Percentiles rank a stretch among this genome's conserved stretches.
These are phyloP conservation scores for Nannospalax galili DNA, from an alignment of 2,113 vertebrate species.

Conservation along the genomic window DNA sequence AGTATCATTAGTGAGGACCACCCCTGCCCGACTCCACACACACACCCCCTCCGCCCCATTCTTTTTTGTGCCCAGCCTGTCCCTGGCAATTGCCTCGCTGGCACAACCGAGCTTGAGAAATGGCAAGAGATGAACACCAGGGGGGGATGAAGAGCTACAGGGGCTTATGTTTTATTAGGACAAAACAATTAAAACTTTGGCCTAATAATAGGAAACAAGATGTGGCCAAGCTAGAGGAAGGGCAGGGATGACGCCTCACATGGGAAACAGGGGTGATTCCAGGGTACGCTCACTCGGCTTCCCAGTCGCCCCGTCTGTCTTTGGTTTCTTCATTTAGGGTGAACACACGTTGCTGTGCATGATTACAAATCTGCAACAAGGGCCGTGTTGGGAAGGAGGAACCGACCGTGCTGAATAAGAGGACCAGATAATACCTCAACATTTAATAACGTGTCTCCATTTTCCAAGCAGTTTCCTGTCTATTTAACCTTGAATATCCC, in stretches of 20 bases:
- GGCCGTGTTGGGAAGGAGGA: not conserved
- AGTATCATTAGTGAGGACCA: not conserved
- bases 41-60: not conserved
- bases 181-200: not conserved
- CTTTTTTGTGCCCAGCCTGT: not conserved
- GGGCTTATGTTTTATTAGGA: not conserved
- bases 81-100: fast-evolving
- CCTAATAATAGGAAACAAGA: not conserved
- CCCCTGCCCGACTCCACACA: not conserved
- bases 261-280: not conserved
- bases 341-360: not conserved
- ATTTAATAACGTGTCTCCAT: conserved; percentile 36
- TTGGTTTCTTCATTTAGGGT: not conserved
- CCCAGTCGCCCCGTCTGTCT: not conserved
- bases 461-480: conserved; percentile 57
- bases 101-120: not conserved
- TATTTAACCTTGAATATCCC: conserved; percentile 25
- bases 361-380: fast-evolving
- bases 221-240: not conserved
- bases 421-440: conserved; percentile 1
- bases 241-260: fast-evolving
- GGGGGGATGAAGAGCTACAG: conserved; percentile 64
- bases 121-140: conserved; percentile 44
- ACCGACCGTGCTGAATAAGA: not conserved
- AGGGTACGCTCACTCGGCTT: not conserved